phyloP scores from a whole-genome alignment of 2,888 invertebrate species.

The Plagodis dolabraria region DNA sequence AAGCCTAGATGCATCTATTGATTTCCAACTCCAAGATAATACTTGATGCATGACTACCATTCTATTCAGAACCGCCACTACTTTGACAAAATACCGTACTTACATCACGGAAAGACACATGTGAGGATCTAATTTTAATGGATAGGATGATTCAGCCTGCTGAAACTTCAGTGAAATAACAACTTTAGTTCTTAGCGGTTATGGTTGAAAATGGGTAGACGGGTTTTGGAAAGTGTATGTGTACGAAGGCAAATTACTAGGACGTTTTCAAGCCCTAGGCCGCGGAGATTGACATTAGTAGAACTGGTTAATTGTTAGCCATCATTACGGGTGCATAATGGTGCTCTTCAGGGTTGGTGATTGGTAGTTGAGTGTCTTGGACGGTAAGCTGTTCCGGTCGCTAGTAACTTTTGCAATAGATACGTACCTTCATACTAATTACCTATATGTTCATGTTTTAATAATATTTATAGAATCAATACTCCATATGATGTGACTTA shows the following conservation, averaged over 20 bases:
- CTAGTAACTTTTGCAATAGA: not conserved
- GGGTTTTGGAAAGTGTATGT: conserved; percentile 29
- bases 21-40: conserved; percentile 48
- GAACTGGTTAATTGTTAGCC: conserved; percentile 64
- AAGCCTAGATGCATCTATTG: conserved; percentile 49
- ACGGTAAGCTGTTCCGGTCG: conserved; percentile 29
- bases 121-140: conserved; percentile 39
- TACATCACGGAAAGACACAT: conserved; percentile 16
- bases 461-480: too few species aligned
- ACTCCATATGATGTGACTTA: too few species aligned
- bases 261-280: conserved; percentile 48
- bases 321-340: conserved; percentile 52
- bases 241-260: conserved; percentile 40
- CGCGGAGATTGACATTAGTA: conserved; percentile 52
- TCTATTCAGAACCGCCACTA: conserved; percentile 37
- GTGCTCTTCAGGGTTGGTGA: conserved; percentile 58
- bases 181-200: conserved; percentile 6
- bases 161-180: not conserved
- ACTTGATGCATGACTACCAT: conserved; percentile 42
- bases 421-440: not conserved
- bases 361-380: conserved; percentile 50
- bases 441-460: too few species aligned
- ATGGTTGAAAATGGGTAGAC: conserved; percentile 8
- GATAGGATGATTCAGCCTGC: conserved; percentile 14
- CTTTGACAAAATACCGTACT: conserved; percentile 41